These are phyloP conservation scores for Cephus pygmeus DNA, from an alignment of 2,888 invertebrate genomes.

Conservation along the genomic window DNA sequence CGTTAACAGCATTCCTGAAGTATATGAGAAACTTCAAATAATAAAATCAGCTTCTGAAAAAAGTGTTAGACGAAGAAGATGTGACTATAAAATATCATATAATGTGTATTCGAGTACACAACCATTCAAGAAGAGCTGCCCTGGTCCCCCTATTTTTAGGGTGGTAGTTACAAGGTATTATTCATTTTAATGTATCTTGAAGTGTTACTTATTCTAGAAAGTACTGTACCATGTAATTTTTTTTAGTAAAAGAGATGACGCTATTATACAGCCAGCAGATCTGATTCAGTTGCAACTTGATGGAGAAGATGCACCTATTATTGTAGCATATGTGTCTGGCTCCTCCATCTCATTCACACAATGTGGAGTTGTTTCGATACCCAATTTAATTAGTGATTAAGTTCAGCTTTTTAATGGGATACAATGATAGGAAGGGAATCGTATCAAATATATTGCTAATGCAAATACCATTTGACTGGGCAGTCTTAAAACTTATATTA, in stretches of 20 bases:
- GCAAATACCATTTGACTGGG: not conserved
- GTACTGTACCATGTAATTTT: not conserved
- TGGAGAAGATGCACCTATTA: constrained; percentile 49
- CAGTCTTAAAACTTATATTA: not conserved
- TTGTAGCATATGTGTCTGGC: constrained; percentile 55
- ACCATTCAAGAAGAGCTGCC: constrained; percentile 53
- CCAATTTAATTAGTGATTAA: constrained; percentile 39
- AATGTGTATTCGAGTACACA: constrained; percentile 51
- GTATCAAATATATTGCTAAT: not conserved
- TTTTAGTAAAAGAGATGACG: constrained; percentile 50
- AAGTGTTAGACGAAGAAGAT: constrained; percentile 46
- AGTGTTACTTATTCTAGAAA: not conserved
- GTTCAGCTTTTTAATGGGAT: not conserved
- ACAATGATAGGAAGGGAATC: not conserved
- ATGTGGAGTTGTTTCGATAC: constrained; percentile 52
- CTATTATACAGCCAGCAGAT: constrained; percentile 50
- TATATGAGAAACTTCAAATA: constrained; percentile 54
- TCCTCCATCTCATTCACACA: constrained; percentile 57
- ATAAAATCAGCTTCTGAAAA: constrained; percentile 55
- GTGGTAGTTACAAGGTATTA: constrained; percentile 54
- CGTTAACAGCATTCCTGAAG: constrained; percentile 45
- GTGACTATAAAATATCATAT: constrained; percentile 54
- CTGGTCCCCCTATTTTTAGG: constrained; percentile 55
- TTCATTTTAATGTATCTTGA: constrained; percentile 3
- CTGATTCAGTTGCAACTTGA: constrained; percentile 56